These are phyloP conservation scores for Istiophorus platypterus DNA, from an alignment of 2,113 vertebrate genomes.

Conservation along the genomic window DNA sequence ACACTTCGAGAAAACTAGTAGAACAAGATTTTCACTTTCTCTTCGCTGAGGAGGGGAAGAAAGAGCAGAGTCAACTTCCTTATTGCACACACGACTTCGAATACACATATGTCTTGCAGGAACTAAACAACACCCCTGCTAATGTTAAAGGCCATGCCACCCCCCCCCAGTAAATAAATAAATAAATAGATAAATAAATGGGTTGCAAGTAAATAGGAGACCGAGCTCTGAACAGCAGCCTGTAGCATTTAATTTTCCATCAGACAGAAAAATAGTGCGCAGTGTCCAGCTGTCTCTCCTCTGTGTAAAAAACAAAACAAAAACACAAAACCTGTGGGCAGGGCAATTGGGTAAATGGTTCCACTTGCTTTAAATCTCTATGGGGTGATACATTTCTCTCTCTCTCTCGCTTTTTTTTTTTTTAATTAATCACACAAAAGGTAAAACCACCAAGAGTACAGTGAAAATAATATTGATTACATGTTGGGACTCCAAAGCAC, in stretches of 20 bases:
- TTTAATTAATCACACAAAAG: too few species aligned
- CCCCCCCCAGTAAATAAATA: too few species aligned
- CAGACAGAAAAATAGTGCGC: slow-evolving; percentile 58
- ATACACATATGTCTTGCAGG: slow-evolving; percentile 63
- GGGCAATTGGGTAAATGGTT: slow-evolving; percentile 59
- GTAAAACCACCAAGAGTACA: slow-evolving; percentile 37
- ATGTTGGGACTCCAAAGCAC: slow-evolving; percentile 27
- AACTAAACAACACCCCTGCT: slow-evolving; percentile 58
- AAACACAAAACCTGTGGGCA: slow-evolving; percentile 74
- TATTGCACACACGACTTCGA: slow-evolving; percentile 51
- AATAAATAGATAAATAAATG: too few species aligned
- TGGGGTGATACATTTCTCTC: slow-evolving; percentile 26
- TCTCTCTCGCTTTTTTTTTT: too few species aligned
- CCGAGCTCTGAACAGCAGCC: slow-evolving; percentile 62
- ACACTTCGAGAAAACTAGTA: slow-evolving; percentile 70
- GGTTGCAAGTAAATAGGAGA: slow-evolving; percentile 63
- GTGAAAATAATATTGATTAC: slow-evolving; percentile 32
- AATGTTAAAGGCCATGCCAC: slow-evolving; percentile 55
- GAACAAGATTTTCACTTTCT: slow-evolving; percentile 75
- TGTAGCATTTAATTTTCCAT: slow-evolving; percentile 69
- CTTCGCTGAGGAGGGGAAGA: slow-evolving; percentile 66
- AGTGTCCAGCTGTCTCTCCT: slow-evolving; percentile 58
- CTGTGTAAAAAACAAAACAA: too few species aligned
- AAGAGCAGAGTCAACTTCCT: slow-evolving; percentile 73
- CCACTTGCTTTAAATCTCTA: slow-evolving; percentile 38